Percentiles rank a stretch among this genome's conserved stretches.
These are phyloP conservation scores for Dasysyrphus albostriatus DNA, from an alignment of 2,888 invertebrate genomes.

Conservation along the genomic window DNA sequence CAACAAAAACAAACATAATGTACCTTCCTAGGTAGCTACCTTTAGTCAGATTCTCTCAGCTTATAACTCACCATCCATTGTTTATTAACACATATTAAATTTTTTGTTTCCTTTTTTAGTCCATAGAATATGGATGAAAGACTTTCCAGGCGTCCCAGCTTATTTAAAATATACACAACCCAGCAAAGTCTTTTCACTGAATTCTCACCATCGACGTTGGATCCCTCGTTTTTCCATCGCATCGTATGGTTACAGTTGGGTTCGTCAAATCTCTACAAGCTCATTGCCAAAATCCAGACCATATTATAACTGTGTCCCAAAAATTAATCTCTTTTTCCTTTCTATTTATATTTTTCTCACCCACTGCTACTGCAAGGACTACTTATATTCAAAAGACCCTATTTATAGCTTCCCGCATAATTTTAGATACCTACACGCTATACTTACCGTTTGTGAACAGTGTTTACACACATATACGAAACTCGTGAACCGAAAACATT, in stretches of 20 bases:
- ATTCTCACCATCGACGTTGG: background rate
- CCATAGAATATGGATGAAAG: background rate
- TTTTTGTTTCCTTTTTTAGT: background rate
- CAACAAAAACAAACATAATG: too few species aligned
- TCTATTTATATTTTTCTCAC: constrained; percentile 13
- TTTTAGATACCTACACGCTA: constrained; percentile 1
- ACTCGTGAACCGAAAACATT: constrained; percentile 55
- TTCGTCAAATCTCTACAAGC: constrained; percentile 21
- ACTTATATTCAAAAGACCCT: constrained; percentile 41
- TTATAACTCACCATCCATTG: too few species aligned
- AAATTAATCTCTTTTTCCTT: constrained; percentile 41
- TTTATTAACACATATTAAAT: background rate
- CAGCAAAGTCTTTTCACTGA: background rate
- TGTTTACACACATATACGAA: constrained; percentile 5
- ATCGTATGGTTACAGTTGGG: background rate
- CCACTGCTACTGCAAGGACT: background rate
- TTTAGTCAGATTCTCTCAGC: too few species aligned
- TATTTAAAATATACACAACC: background rate
- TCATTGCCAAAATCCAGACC: constrained; percentile 35
- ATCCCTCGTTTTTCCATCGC: background rate
- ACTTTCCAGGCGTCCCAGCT: constrained; percentile 4
- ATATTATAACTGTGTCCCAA: constrained; percentile 36
- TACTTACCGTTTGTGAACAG: too few species aligned
- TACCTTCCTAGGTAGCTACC: too few species aligned
- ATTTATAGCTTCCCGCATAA: constrained; percentile 36